Conservation (phyloP, 2,797 vertebrate genomes). For the Phoxinus dragarum region DNA sequence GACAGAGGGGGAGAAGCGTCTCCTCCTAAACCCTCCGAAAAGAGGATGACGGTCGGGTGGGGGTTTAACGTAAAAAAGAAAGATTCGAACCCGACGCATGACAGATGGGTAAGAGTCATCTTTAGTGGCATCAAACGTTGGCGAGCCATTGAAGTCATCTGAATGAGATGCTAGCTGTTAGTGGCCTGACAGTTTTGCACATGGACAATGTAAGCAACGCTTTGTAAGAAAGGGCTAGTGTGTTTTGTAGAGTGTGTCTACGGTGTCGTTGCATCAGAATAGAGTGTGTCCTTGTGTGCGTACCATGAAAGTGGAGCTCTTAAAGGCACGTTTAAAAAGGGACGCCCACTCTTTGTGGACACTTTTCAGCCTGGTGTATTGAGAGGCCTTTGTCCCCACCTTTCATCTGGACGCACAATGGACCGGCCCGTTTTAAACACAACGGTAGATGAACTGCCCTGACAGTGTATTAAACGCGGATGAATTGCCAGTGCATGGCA, state of each 20-base stretch:
- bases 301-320: constrained; percentile 81
- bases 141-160: constrained; percentile 60
- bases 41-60: constrained; percentile 25
- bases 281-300: constrained; percentile 77
- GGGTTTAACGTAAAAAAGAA: constrained; percentile 40
- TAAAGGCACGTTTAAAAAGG: constrained; percentile 83
- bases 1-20: constrained; percentile 8
- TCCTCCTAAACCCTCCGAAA: constrained; percentile 39
- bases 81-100: constrained; percentile 45
- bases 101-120: constrained; percentile 65
- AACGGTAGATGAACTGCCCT: constrained; percentile 86
- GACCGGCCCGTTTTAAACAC: constrained; percentile 80
- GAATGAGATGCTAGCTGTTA: constrained; percentile 65
- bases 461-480: constrained; percentile 88
- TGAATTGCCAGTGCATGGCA: constrained; percentile 84
- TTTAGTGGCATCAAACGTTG: constrained; percentile 56
- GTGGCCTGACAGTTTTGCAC: constrained; percentile 62
- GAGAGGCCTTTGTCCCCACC: constrained; percentile 80
- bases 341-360: constrained; percentile 83
- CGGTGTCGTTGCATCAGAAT: constrained; percentile 66
- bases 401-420: constrained; percentile 83
- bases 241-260: constrained; percentile 77
- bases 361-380: constrained; percentile 81
- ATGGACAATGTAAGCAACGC: constrained; percentile 62
- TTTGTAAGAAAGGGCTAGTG: constrained; percentile 53